A percentile compares a stretch with the other conserved stretches of the same genome.
phyloP scores from a whole-genome alignment of 2,797 vertebrate genomes.

The Atherinosoma microstoma region DNA sequence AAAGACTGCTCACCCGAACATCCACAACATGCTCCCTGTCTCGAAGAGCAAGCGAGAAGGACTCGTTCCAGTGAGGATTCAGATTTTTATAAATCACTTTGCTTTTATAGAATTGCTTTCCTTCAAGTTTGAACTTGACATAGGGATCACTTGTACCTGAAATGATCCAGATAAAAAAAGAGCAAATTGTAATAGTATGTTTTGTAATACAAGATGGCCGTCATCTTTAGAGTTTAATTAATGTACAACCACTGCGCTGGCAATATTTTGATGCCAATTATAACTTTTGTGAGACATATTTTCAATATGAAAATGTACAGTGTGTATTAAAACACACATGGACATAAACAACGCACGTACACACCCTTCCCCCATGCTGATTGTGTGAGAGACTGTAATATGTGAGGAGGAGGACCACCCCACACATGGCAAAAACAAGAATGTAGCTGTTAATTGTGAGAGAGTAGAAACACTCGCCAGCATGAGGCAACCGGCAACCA shows the following conservation, averaged over 20 bases:
- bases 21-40: conserved; percentile 88
- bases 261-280: conserved; percentile 17
- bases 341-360: conserved; percentile 20
- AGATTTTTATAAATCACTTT: conserved; percentile 94
- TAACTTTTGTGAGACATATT: conserved; percentile 24
- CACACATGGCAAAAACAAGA: conserved; percentile 73
- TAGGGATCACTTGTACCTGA: conserved; percentile 95
- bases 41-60: conserved; percentile 89
- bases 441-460: conserved; percentile 81
- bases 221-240: not conserved
- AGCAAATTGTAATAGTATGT: conserved; percentile 12
- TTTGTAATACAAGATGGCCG: not conserved
- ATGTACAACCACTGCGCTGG: not conserved
- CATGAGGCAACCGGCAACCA: conserved; percentile 75
- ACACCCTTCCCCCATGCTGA: conserved; percentile 62
- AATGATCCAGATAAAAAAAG: conserved; percentile 21
- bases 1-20: conserved; percentile 82
- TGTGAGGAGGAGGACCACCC: conserved; percentile 67
- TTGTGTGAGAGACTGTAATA: conserved; percentile 65
- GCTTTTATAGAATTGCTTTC: conserved; percentile 96
- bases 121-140: conserved; percentile 95
- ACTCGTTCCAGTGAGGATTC: conserved; percentile 95
- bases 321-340: conserved; percentile 38
- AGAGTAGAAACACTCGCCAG: conserved; percentile 78
- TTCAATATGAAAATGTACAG: conserved; percentile 37